Base-by-base conservation (phyloP, 2,888 invertebrate species). In the Quadroppia sp. region DNA sequence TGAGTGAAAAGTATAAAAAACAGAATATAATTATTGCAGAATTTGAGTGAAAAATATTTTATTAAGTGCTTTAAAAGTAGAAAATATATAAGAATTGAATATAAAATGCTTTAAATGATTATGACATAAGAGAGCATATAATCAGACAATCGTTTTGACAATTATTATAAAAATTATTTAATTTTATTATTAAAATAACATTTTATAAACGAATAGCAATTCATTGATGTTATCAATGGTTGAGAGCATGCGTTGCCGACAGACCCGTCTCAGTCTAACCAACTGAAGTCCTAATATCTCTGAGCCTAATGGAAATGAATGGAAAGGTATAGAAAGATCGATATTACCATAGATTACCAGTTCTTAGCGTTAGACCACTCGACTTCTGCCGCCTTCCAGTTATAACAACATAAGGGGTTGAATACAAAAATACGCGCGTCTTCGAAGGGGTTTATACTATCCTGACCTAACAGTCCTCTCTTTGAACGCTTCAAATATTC, bases 301-400 rank as follows among this genome's bases (percentile, higher is more conserved):
- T 61, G 61, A 17, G 17, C 61, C 61, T 61, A 61, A 61, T 15
- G 32, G 4, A 25, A 53, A 23, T 23, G 53, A 20, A 11, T n/a
- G 20, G 11, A 25, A 23, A 53, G 53, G 25, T 53, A 53, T 53
- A 53, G 53, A 23, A 23, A 25, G 53, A 53, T 53, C 53, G 53
- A 53, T 53, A 53, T 23, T 11, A 1, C 6, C 1, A 6, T 25
- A 9, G 53, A 17, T 30, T 61, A 61, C 61, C 61, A 61, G 32
- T 61, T 61, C 32, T 61, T 61, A n/a, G 30, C 32, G 32, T 61
- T 61, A 61, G 61, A 61, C 61, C 61, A 61, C 61, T 61, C 61
- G 32, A 61, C 61, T 17, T 61, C 61, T n/a, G 61, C 61, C 3
- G 61, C 61, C 9, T 61, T 61, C 61, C 61, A 61, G 32, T 61